These are phyloP conservation scores for Agonopterix arenella DNA, from an alignment of 2,888 invertebrate species.

Conservation along the genomic window DNA sequence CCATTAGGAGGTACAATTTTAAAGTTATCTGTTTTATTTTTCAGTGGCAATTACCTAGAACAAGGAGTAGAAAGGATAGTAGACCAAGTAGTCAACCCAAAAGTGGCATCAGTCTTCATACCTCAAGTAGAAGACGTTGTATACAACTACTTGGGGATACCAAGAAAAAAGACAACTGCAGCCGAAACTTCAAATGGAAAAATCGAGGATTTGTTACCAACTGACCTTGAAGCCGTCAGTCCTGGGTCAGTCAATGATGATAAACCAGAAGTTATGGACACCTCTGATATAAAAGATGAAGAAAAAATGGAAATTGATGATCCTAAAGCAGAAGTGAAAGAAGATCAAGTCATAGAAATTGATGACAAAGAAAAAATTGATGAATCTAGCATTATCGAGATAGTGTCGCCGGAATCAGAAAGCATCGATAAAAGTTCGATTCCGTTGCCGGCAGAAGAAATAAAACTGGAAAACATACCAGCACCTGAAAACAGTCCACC, in stretches of 20 bases:
- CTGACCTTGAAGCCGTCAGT: conserved; percentile 88
- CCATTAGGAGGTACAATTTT: background rate
- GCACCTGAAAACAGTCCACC: conserved; percentile 68
- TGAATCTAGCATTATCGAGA: conserved; percentile 67
- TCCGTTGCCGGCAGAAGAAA: conserved; percentile 48
- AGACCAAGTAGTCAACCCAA: conserved; percentile 96
- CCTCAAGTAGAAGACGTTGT: conserved; percentile 94
- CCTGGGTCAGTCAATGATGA: conserved; percentile 83
- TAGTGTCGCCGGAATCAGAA: conserved; percentile 43
- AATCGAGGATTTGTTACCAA: conserved; percentile 78
- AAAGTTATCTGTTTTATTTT: conserved; percentile 14
- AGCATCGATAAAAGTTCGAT: conserved; percentile 46
- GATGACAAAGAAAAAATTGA: conserved; percentile 60
- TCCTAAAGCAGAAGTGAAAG: conserved; percentile 25
- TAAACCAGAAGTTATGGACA: conserved; percentile 44
- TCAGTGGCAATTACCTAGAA: conserved; percentile 91
- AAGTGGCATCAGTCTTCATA: conserved; percentile 90
- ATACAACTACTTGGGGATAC: conserved; percentile 89
- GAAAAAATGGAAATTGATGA: conserved; percentile 40
- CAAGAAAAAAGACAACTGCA: conserved; percentile 76
- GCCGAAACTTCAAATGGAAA: conserved; percentile 51
- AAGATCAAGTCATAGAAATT: conserved; percentile 12
- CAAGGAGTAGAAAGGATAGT: conserved; percentile 96
- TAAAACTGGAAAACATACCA: conserved; percentile 50
- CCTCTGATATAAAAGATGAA: conserved; percentile 23